Conservation (phyloP, 2,113 vertebrate species). For the Thinocorus orbignyianus region DNA sequence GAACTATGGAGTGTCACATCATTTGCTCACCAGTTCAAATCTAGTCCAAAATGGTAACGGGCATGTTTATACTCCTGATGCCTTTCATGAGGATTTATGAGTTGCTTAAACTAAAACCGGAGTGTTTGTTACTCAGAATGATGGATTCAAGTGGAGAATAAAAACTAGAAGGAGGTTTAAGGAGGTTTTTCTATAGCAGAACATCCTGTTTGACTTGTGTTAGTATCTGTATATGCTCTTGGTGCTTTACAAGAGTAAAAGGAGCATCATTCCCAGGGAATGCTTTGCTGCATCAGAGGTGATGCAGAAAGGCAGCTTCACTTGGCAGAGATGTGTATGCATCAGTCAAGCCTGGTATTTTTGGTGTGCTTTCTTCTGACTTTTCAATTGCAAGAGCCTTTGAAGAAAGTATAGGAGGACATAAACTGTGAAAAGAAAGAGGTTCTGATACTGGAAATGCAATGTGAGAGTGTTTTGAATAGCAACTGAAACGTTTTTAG, state of each 20-base stretch:
- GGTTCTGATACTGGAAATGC: not conserved
- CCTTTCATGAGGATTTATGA: not conserved
- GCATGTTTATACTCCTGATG: not conserved
- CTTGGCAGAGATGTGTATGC: not conserved
- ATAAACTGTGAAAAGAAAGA: not conserved
- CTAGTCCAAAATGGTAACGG: not conserved
- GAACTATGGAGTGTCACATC: not conserved
- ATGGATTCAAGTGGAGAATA: not conserved
- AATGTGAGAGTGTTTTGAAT: not conserved
- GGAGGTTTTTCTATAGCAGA: not conserved
- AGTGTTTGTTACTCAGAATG: not conserved
- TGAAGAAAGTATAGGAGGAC: not conserved
- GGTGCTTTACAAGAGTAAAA: not conserved
- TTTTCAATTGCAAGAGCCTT: not conserved
- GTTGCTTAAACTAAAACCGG: not conserved
- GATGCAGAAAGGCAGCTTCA: not conserved
- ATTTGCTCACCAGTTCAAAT: slow-evolving; percentile 3
- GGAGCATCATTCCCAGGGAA: not conserved
- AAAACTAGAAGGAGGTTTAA: not conserved
- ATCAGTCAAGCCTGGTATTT: not conserved
- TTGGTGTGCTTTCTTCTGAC: not conserved
- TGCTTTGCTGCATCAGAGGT: not conserved
- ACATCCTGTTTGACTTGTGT: not conserved
- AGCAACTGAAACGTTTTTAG: not conserved
- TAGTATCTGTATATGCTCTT: not conserved